Evolutionary conservation across 2,888 invertebrate species (phyloP).

Genomic region (Patella caerulea): DNA sequence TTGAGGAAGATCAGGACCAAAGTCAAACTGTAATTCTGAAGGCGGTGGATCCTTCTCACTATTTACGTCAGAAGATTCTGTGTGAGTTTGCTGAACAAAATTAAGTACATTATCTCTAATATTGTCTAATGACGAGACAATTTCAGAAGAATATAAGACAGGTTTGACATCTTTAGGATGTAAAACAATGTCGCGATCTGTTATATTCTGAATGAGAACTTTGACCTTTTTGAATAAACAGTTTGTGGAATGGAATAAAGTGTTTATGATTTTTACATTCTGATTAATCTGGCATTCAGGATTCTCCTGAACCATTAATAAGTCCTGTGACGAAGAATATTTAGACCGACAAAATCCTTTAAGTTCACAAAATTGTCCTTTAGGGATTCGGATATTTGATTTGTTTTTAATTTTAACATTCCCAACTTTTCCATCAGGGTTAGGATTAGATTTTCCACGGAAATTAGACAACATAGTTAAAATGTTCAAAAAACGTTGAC

Average conservation of each 20-base stretch:
- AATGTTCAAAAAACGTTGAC: too few relatives aligned
- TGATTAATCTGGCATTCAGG: background rate
- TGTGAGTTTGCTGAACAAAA: background rate
- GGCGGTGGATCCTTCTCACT: background rate
- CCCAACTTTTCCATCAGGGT: background rate
- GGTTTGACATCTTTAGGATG: background rate
- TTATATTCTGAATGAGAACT: background rate
- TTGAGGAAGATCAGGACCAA: background rate
- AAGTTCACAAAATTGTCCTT: background rate
- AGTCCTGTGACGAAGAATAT: background rate
- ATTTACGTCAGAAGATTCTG: background rate
- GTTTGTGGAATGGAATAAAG: background rate
- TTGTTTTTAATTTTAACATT: background rate
- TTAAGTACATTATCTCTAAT: background rate
- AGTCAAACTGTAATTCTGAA: background rate
- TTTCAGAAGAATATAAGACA: background rate
- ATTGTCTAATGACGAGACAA: background rate
- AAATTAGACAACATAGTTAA: background rate
- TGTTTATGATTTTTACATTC: constrained; percentile 1
- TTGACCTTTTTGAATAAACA: background rate
- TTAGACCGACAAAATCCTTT: background rate
- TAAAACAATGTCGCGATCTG: background rate
- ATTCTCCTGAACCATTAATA: background rate
- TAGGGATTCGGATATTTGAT: background rate
- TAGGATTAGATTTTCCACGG: background rate